Percentiles rank a stretch among this genome's conserved stretches.
These are phyloP conservation scores for Trichacis sp. DNA, from an alignment of 2,888 invertebrate genomes.

Conservation along the genomic window DNA sequence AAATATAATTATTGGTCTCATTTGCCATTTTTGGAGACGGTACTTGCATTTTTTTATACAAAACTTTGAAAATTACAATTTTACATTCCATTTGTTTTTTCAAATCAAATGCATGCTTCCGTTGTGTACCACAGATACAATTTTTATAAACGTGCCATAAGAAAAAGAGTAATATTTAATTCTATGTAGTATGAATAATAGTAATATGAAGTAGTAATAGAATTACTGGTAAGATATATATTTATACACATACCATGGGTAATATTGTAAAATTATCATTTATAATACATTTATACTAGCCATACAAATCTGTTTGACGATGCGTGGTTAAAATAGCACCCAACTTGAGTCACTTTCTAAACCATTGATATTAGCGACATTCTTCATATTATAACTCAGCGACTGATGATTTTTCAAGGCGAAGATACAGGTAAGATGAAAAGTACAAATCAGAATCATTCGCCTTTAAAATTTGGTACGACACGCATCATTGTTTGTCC, in stretches of 20 bases:
- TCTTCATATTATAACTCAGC: background rate
- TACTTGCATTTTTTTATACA: background rate
- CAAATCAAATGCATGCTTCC: constrained; percentile 52
- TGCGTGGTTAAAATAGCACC: constrained; percentile 66
- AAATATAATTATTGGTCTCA: too few species aligned
- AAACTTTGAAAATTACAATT: constrained; percentile 32
- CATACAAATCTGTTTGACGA: constrained; percentile 63
- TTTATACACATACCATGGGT: constrained; percentile 58
- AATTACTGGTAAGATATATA: constrained; percentile 55
- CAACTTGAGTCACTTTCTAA: constrained; percentile 59
- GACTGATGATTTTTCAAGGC: background rate
- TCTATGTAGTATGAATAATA: constrained; percentile 12
- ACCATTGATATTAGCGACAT: constrained; percentile 5
- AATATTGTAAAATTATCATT: constrained; percentile 66
- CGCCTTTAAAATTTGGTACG: background rate
- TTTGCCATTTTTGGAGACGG: too few species aligned
- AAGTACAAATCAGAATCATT: background rate
- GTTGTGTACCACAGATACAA: constrained; percentile 56
- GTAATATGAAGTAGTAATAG: constrained; percentile 31
- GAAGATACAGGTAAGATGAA: background rate
- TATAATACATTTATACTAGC: constrained; percentile 68
- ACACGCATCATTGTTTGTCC: background rate
- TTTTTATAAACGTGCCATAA: constrained; percentile 65
- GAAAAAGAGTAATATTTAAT: constrained; percentile 57
- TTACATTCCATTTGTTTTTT: constrained; percentile 64